Evolutionary conservation across 2,797 vertebrate genomes (phyloP).

Genomic region (Ficedula albicollis): DNA sequence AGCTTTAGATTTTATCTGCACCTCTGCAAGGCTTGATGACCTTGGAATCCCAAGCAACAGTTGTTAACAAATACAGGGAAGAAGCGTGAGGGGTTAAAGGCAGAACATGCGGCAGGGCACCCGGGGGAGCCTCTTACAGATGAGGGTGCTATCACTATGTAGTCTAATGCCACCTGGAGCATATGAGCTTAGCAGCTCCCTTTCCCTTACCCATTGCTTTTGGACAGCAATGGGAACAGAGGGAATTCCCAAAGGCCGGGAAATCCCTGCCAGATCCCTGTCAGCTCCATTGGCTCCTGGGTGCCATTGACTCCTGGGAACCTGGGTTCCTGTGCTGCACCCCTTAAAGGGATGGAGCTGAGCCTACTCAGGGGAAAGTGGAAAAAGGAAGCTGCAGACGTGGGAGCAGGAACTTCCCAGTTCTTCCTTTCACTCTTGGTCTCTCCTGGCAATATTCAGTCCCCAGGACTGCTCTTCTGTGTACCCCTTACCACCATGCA

Average conservation of each 20-base stretch:
- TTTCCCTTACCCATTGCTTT: neutral
- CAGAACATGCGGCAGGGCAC: neutral
- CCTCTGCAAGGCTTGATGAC: neutral
- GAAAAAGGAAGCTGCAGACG: neutral
- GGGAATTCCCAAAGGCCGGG: neutral
- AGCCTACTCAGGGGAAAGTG: rapidly evolving
- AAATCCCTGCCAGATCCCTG: neutral
- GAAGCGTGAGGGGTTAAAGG: neutral
- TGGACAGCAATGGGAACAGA: neutral
- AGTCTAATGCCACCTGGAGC: neutral
- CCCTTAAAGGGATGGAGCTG: neutral
- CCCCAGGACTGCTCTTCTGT: neutral
- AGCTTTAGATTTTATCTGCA: constrained; percentile 5
- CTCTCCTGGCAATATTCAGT: neutral
- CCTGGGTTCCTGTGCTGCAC: neutral
- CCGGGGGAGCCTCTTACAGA: neutral
- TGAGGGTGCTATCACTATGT: neutral
- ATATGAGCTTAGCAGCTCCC: neutral
- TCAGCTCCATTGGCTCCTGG: neutral
- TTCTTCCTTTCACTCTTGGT: neutral
- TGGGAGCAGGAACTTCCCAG: neutral
- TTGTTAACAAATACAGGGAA: neutral
- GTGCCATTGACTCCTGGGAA: neutral
- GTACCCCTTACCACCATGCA: rapidly evolving
- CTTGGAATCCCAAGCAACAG: constrained; percentile 16